Conservation (phyloP, 2,888 invertebrate species). For the Heliconius charithonia region DNA sequence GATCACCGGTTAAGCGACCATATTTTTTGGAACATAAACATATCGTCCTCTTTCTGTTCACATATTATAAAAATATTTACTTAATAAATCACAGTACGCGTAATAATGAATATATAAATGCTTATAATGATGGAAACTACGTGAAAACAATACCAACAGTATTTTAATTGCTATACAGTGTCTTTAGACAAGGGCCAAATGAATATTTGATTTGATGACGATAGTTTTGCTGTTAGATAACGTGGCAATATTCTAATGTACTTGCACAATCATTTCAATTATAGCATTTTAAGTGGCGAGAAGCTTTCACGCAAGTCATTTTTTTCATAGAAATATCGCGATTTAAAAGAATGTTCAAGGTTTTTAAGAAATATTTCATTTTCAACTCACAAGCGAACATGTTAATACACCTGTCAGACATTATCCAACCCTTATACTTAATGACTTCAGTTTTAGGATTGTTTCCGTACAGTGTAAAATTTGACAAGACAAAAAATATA, state of each 20-base stretch:
- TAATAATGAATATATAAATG: conserved; percentile 20
- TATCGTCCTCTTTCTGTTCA: background rate
- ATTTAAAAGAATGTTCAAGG: conserved; percentile 38
- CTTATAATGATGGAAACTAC: background rate
- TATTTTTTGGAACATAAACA: no score
- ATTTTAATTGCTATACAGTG: conserved; percentile 37
- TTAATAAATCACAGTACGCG: conserved; percentile 3
- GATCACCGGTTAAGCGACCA: no score
- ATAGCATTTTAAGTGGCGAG: conserved; percentile 32
- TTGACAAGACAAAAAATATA: conserved; percentile 43
- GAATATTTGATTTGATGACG: conserved; percentile 43
- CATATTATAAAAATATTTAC: background rate
- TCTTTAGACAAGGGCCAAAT: conserved; percentile 39
- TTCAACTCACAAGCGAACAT: conserved; percentile 20
- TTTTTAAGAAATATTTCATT: conserved; percentile 42
- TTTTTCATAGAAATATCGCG: conserved; percentile 9
- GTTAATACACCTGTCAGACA: conserved; percentile 44
- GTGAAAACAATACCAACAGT: conserved; percentile 28
- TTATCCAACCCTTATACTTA: conserved; percentile 52
- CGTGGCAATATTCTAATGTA: conserved; percentile 40
- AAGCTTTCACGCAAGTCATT: conserved; percentile 19
- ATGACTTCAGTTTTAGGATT: conserved; percentile 51
- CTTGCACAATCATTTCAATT: conserved; percentile 28
- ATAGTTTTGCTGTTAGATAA: conserved; percentile 33
- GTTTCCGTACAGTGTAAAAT: conserved; percentile 53